phyloP scores from a whole-genome alignment of 2,113 vertebrate genomes.

The Heterotilapia buettikoferi region DNA sequence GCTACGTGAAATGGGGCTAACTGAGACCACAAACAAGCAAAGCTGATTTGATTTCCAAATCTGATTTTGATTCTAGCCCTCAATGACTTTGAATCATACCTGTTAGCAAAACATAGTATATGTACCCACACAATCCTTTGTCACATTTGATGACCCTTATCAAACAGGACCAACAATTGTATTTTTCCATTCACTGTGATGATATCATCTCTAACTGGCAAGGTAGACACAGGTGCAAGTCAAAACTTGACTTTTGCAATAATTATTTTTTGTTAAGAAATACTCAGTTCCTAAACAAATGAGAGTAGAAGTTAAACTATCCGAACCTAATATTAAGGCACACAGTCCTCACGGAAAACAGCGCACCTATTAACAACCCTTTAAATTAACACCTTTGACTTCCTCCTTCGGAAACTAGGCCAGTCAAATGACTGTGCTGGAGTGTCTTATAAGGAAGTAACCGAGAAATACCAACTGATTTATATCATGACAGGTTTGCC shows the following conservation, averaged over 20 bases:
- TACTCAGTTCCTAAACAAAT: background rate
- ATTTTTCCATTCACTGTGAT: background rate
- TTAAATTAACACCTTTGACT: conserved; percentile 9
- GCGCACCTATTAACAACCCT: background rate
- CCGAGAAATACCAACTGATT: background rate
- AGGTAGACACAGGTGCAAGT: background rate
- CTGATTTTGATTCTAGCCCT: background rate
- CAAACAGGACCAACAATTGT: background rate
- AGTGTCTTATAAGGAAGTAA: conserved; percentile 10
- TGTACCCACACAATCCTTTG: background rate
- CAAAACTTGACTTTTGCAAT: background rate
- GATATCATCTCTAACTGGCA: background rate
- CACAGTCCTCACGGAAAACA: background rate
- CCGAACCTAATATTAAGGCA: background rate
- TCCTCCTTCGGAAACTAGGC: background rate
- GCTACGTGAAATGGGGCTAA: background rate
- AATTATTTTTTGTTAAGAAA: background rate
- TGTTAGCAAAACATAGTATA: background rate
- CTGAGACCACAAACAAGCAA: background rate
- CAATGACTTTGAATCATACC: background rate
- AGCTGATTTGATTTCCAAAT: background rate
- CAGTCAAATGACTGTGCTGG: background rate
- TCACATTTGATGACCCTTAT: background rate
- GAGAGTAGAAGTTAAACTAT: background rate
- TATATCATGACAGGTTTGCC: background rate